Evolutionary conservation across 2,113 vertebrate species (phyloP).

Genomic region (Onychorhynchus coronatus): DNA sequence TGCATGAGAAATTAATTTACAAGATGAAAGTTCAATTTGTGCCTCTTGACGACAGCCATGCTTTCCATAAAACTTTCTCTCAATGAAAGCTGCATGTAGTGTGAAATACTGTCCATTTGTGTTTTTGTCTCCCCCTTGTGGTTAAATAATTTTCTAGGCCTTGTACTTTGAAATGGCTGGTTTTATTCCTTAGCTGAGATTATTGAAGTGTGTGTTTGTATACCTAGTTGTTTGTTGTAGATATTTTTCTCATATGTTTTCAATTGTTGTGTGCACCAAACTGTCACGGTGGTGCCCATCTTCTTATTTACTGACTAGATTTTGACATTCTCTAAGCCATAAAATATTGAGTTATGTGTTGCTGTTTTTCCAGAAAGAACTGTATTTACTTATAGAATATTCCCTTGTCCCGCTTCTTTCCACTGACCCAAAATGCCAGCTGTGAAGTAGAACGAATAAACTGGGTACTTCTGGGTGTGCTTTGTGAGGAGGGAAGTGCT

Average conservation of each 20-base stretch:
- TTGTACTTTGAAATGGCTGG: neutral
- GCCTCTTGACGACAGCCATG: neutral
- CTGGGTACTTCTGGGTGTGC: neutral
- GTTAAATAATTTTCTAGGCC: neutral
- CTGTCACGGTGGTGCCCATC: neutral
- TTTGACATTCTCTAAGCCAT: neutral
- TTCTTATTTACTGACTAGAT: neutral
- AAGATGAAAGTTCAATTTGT: neutral
- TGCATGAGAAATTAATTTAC: neutral
- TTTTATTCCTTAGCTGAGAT: neutral
- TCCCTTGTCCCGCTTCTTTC: neutral
- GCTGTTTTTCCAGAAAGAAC: neutral
- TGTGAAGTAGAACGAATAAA: neutral
- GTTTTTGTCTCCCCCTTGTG: conserved; percentile 51
- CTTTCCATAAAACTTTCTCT: neutral
- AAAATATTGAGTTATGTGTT: neutral
- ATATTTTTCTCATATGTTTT: neutral
- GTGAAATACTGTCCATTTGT: neutral
- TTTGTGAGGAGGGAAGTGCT: neutral
- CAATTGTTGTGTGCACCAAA: neutral
- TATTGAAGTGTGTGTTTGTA: neutral
- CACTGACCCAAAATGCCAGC: neutral
- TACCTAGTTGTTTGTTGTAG: neutral
- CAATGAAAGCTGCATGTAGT: fast-evolving
- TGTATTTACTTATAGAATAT: neutral